Base-by-base conservation (phyloP, 2,797 vertebrate genomes). In the Mareca strepera region DNA sequence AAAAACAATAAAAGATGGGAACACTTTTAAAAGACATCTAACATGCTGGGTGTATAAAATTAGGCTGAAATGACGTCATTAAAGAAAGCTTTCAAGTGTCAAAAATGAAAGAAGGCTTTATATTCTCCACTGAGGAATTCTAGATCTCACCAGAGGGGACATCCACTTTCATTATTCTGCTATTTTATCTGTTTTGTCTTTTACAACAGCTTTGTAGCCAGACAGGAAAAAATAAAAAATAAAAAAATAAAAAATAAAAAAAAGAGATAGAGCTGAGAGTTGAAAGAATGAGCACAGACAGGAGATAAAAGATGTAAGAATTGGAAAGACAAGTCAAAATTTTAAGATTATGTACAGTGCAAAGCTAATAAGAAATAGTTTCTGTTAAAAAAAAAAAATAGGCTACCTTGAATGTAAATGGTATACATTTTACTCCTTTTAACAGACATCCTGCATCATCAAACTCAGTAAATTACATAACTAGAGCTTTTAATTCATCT, bases 241-340 rank as follows among this genome's bases (percentile, higher is more conserved):
- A 25, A 62, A 10, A 52, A 41, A 72, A 53, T 39, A 68, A 37
- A 41, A 68, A 56, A 37, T 37, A 37, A 37, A 62, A n/a, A 53
- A 12, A 20, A 64, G 29, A 88, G n/a, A 20, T 16, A 59, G 6
- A 26, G 17, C 17, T 88, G 75, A 60, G 72, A 72, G 25, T 58
- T 96, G 94, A 90, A 96, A 86, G 56, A 77, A 79, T 77, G 33
- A 86, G 28, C 26, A 62, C 76, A 91, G 52, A 85, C 18, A 83
- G 33, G 4, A 88, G 41, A 85, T 72, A 77, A 69, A 94, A 64
- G 7, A 75, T 31, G 4, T 31, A 83, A 86, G 48, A 89, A 62
- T 9, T 91, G 16, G 16, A 55, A 87, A 93, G 78, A 87, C 10
- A 83, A 72, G 16, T 77, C 33, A 75, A 72, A 66, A 66, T 35